Conservation (phyloP, 2,888 invertebrate genomes). For the Ichneumon xanthorius region DNA sequence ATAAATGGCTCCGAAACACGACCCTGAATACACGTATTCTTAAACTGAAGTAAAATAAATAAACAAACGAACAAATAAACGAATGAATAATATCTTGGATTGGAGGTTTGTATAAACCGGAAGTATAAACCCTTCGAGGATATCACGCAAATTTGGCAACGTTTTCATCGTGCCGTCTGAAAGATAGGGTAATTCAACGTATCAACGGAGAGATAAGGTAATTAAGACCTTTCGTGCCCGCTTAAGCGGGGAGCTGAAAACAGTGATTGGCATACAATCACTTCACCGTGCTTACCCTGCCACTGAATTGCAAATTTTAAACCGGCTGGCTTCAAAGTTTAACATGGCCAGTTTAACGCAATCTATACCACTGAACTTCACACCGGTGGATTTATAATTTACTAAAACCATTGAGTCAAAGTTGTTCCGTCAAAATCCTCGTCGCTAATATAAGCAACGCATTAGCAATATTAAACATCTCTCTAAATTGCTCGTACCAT, state of each 20-base stretch:
- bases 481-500: no score
- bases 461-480: no score
- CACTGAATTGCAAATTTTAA: background rate
- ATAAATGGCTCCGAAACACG: no score
- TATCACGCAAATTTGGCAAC: background rate
- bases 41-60: background rate
- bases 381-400: background rate
- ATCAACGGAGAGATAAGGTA: background rate
- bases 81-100: background rate
- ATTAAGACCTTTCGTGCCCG: background rate
- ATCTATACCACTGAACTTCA: background rate
- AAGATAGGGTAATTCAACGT: background rate
- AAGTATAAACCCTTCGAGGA: background rate
- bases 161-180: background rate
- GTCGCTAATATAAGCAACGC: no score
- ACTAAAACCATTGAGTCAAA: background rate
- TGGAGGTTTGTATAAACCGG: background rate
- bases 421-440: background rate
- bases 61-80: background rate
- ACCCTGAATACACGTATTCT: no score
- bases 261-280: slow-evolving; percentile 1
- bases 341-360: background rate
- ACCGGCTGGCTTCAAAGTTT: background rate
- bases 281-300: background rate
- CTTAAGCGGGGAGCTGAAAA: background rate